Evolutionary conservation across 1,140 invertebrate genomes (phyloP).

Genomic region (Octopus sinensis): DNA sequence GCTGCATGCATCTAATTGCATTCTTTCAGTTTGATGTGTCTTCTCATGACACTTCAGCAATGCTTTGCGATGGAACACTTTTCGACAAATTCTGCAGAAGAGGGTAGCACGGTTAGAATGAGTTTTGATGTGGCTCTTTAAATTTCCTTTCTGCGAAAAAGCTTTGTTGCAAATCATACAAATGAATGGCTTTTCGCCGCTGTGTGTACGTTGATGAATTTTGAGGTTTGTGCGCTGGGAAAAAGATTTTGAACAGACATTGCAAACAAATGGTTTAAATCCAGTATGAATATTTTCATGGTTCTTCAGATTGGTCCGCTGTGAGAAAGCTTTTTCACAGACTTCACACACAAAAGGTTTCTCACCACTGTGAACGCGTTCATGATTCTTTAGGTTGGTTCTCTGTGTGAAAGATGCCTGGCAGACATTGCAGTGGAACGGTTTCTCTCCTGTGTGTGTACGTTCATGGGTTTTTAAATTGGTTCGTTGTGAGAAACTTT

Average conservation of each 20-base stretch:
- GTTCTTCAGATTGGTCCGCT: slow-evolving; percentile 85
- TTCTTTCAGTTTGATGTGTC: neutral
- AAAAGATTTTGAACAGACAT: slow-evolving; percentile 25
- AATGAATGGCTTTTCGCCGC: slow-evolving; percentile 76
- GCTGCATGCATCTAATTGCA: neutral
- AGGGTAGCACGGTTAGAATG: slow-evolving; percentile 62
- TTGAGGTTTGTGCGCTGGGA: slow-evolving; percentile 46
- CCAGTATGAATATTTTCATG: slow-evolving; percentile 69
- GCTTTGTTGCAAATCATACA: slow-evolving; percentile 34
- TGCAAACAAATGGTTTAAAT: slow-evolving; percentile 18
- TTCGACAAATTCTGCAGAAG: slow-evolving; percentile 67
- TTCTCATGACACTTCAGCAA: neutral
- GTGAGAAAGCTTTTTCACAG: slow-evolving; percentile 79
- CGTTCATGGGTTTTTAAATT: slow-evolving; percentile 49
- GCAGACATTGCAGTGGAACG: slow-evolving; percentile 65
- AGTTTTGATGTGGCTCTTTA: slow-evolving; percentile 27
- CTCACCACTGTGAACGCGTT: slow-evolving; percentile 62
- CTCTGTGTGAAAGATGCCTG: slow-evolving; percentile 58
- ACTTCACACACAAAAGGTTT: slow-evolving; percentile 70
- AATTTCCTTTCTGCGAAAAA: slow-evolving; percentile 21
- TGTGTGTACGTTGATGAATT: slow-evolving; percentile 65
- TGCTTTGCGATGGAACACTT: slow-evolving; percentile 15
- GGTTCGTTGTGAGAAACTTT: slow-evolving; percentile 19
- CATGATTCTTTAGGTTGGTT: slow-evolving; percentile 68
- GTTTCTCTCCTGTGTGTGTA: slow-evolving; percentile 29